Evolutionary conservation across 1,140 invertebrate species (phyloP), one percentile per base, ranked within the genome.

Genomic region (Drosophila ananassae): DNA sequence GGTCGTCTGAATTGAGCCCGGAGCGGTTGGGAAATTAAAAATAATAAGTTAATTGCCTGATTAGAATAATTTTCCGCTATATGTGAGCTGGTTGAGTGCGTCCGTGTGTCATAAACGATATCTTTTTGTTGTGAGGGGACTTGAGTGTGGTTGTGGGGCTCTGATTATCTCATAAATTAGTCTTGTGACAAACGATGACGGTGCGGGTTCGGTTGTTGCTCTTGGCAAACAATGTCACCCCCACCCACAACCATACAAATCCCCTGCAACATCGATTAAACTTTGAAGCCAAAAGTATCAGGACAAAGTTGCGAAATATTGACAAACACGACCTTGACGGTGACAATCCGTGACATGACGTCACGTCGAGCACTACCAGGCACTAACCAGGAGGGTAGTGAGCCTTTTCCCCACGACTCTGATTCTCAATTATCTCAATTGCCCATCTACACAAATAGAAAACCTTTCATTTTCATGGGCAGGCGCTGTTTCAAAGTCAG

Each of bases 121-220:
- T 87, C 77, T 87, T 48, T 71, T 69, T 58, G 54, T 34, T 60
- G 47, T 28, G 2, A 3, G 8, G 41, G 74, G 74, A 44, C 57
- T 63, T 39, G 50, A 69, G 60, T 6, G 64, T 60, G 21, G 25
- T 64, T 50, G 28, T 47, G 63, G 13, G 63, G 39, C 39, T 69
- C 52, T 57, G 82, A 90, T 87, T 90, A 90, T 90, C 82, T 83
- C 79, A 77, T 72, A 90, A 90, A 87, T 90, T 77, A 78, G 87
- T 90, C 87, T 90, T 90, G 87, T 90, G 87, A 90, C 87, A 90
- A 79, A 63, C 81, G 79, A 79, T 76, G 81, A 82, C 79, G 74
- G 62, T 59, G 59, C 54, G 76, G 52, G 77, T 51, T 59, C 53
- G 53, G 39, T 61, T 76, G 46, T 68, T 87, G 68, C 62, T 37